phyloP scores from a whole-genome alignment of 2,113 vertebrate species.

The Cinclus cinclus region DNA sequence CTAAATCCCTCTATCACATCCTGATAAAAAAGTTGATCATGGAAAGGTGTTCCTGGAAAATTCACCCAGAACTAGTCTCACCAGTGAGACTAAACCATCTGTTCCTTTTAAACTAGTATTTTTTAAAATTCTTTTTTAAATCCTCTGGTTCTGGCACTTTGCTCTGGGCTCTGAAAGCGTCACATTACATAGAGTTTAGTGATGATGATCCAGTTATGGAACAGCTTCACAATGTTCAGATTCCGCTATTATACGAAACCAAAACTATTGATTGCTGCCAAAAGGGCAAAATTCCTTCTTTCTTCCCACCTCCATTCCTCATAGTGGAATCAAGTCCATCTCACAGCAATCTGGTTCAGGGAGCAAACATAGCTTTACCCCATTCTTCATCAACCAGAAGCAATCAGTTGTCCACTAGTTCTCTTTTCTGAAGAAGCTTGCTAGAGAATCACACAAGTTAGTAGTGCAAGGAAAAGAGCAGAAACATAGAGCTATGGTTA shows the following conservation, averaged over 20 bases:
- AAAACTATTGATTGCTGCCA: background rate
- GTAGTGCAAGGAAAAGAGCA: background rate
- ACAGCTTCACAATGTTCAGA: background rate
- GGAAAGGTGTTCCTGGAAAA: background rate
- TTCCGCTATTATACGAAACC: background rate
- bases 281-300: background rate
- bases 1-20: background rate
- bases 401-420: background rate
- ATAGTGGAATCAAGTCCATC: background rate
- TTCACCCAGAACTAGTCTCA: background rate
- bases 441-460: background rate
- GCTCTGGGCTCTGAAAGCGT: background rate
- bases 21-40: background rate
- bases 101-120: background rate
- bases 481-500: background rate
- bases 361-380: background rate
- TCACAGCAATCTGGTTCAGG: background rate
- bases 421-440: background rate
- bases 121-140: background rate
- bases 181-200: background rate
- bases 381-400: background rate
- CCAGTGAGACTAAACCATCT: background rate
- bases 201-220: background rate
- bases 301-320: accelerated
- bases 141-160: background rate